Evolutionary conservation across 2,888 invertebrate species (phyloP).

Genomic region (Odontothrips loti): DNA sequence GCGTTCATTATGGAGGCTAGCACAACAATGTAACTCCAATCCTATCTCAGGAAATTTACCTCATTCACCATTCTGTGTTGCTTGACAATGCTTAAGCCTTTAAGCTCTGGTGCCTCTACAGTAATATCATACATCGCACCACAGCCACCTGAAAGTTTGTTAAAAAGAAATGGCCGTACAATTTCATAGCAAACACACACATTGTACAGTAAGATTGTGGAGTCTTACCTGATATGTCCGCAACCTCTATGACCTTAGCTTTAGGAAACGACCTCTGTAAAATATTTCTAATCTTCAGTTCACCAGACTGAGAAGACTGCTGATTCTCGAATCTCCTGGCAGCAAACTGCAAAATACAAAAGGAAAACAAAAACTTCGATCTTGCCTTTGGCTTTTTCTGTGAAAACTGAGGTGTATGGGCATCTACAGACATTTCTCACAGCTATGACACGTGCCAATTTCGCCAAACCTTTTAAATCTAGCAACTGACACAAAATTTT

Average conservation of each 20-base stretch:
- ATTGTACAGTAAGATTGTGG: slow-evolving; percentile 7
- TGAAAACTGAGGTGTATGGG: no score
- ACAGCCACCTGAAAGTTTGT: slow-evolving; percentile 59
- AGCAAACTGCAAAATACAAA: not conserved
- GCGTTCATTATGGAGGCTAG: not conserved
- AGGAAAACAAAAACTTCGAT: not conserved
- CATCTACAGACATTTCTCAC: no score
- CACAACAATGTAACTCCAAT: not conserved
- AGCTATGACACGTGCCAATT: no score
- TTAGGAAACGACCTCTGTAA: slow-evolving; percentile 54
- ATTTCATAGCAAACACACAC: slow-evolving; percentile 34
- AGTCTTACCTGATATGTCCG: slow-evolving; percentile 60
- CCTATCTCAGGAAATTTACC: slow-evolving; percentile 42
- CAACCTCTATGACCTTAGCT: slow-evolving; percentile 60
- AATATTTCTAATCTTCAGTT: slow-evolving; percentile 46
- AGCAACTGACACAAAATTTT: not conserved
- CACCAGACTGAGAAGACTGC: slow-evolving; percentile 34
- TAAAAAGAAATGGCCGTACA: not conserved
- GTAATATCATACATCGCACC: slow-evolving; percentile 75
- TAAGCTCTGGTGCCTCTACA: slow-evolving; percentile 65
- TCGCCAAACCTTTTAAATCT: not conserved
- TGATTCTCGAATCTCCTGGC: not conserved
- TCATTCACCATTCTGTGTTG: slow-evolving; percentile 71
- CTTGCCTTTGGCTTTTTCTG: no score
- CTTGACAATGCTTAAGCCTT: slow-evolving; percentile 64